Conservation (phyloP, 1,140 invertebrate species). For the Capitella teleta region DNA sequence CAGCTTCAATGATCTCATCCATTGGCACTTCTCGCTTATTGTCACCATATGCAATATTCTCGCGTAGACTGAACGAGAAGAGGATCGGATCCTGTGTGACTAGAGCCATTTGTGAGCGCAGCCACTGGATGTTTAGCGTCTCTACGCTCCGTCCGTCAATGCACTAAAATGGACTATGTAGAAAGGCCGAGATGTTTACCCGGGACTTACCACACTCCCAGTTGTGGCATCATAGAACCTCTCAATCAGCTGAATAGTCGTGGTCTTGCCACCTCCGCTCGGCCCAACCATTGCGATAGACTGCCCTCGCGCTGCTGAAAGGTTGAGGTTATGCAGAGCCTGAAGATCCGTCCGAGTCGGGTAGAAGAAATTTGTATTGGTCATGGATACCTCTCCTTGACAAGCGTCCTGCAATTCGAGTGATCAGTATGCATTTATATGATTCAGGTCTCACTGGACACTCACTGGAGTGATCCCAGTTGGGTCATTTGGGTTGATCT, state of each 20-base stretch:
- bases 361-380: not conserved
- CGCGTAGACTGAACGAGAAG: slow-evolving; percentile 77
- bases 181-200: no score
- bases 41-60: slow-evolving; percentile 84
- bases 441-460: no score
- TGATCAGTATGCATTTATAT: no score
- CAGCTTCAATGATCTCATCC: slow-evolving; percentile 50
- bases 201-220: not conserved
- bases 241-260: not conserved
- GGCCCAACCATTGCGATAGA: not conserved
- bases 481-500: no score
- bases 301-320: not conserved
- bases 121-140: slow-evolving; percentile 10
- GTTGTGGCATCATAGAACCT: not conserved
- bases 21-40: slow-evolving; percentile 37
- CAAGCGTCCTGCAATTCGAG: no score
- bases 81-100: slow-evolving; percentile 20
- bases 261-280: not conserved
- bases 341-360: not conserved
- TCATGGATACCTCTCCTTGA: no score
- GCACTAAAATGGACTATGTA: no score
- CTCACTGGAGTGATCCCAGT: no score
- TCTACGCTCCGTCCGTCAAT: not conserved
- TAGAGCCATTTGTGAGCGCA: slow-evolving; percentile 18
- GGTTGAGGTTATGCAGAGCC: not conserved